A percentile compares a stretch with the other conserved stretches of the same genome.
These are phyloP conservation scores for Mus musculus DNA, from an alignment of 2,113 vertebrate genomes.

Conservation along the genomic window DNA sequence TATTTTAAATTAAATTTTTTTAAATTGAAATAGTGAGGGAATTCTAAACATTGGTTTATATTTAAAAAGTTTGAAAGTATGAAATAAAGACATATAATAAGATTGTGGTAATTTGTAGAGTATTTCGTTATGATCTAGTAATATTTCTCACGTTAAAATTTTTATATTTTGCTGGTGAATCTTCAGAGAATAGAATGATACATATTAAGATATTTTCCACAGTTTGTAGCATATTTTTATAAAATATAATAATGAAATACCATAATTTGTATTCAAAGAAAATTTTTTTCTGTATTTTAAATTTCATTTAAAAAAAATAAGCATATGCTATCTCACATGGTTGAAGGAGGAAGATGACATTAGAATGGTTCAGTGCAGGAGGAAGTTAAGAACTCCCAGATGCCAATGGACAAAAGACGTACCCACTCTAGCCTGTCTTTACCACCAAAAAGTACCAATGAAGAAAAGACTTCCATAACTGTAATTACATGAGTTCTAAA, in stretches of 20 bases:
- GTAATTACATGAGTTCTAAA: neutral
- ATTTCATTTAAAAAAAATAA: neutral
- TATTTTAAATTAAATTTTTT: conserved; percentile 4
- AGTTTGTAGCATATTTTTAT: neutral
- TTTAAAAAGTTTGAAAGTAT: neutral
- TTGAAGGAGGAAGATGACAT: neutral
- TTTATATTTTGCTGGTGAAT: neutral
- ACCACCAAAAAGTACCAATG: neutral
- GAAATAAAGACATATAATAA: neutral
- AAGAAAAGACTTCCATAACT: neutral
- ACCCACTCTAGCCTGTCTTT: neutral
- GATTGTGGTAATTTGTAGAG: neutral
- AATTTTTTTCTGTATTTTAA: neutral
- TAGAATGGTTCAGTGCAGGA: neutral
- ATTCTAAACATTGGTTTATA: conserved; percentile 15
- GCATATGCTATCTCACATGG: neutral
- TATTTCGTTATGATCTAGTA: neutral
- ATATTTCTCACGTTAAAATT: neutral
- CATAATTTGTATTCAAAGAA: neutral
- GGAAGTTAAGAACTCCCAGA: neutral
- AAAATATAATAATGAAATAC: neutral
- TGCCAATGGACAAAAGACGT: neutral
- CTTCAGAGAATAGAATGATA: neutral
- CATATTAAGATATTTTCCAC: neutral
- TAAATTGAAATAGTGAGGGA: neutral